Percentiles rank a stretch among this genome's conserved stretches.
These are phyloP conservation scores for Montipora cactus DNA, from an alignment of 64 coral and sea anemone genomes.

Conservation along the genomic window DNA sequence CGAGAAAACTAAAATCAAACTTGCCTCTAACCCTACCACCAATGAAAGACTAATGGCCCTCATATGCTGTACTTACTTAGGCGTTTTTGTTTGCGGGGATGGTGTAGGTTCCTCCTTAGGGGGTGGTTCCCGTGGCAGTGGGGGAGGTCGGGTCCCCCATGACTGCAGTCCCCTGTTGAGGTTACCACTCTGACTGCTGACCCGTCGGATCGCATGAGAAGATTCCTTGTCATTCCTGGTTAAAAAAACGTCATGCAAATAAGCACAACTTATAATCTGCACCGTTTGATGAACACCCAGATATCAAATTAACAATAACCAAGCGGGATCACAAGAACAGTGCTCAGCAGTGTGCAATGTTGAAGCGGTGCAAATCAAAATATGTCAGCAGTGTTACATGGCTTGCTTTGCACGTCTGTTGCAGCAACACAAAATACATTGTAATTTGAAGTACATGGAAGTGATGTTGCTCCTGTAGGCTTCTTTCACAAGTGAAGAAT, in stretches of 20 bases:
- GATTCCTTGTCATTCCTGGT: conserved; percentile 23
- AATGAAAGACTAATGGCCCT: not conserved
- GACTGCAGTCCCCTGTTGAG: conserved; percentile 38
- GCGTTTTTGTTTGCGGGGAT: conserved; percentile 22
- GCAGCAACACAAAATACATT: not conserved
- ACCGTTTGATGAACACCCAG: not conserved
- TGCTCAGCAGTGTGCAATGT: not conserved
- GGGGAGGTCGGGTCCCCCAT: conserved; percentile 40
- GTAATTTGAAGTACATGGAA: not conserved
- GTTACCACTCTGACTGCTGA: conserved; percentile 35
- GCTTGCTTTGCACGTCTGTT: not conserved
- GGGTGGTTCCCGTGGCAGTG: conserved; percentile 35
- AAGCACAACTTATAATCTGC: not conserved
- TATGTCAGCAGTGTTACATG: not conserved
- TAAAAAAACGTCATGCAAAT: not conserved
- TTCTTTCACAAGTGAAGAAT: not conserved
- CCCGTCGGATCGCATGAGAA: conserved; percentile 5
- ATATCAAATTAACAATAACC: not conserved
- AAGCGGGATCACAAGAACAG: not conserved
- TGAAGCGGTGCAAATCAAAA: not conserved
- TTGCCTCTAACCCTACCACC: not conserved
- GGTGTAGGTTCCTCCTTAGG: conserved; percentile 15
- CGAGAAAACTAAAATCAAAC: not conserved
- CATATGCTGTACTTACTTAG: conserved; percentile 3
- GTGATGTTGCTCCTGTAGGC: too few relatives aligned